phyloP scores from a whole-genome alignment of 2,888 invertebrate genomes.

The Xylota sylvarum region DNA sequence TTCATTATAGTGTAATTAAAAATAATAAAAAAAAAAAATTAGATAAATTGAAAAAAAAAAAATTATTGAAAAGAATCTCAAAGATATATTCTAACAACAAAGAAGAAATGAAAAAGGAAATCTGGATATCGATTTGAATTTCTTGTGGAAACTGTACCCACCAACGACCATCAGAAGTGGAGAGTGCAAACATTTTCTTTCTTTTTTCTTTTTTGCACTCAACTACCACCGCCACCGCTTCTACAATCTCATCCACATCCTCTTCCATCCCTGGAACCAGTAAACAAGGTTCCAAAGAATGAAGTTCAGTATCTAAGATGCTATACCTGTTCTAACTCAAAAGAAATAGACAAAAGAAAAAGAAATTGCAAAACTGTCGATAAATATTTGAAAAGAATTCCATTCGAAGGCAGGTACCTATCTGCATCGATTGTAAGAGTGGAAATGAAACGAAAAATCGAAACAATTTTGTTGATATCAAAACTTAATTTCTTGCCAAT shows the following conservation, averaged over 20 bases:
- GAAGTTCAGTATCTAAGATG: background rate
- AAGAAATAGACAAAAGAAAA: slow-evolving; percentile 1
- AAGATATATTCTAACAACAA: background rate
- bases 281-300: background rate
- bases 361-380: background rate
- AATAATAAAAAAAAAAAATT: background rate
- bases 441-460: background rate
- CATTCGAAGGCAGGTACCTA: background rate
- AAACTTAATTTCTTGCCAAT: background rate
- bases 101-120: slow-evolving; percentile 21
- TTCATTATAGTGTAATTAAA: background rate
- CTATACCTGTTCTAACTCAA: background rate
- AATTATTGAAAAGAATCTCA: background rate
- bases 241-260: background rate
- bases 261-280: background rate
- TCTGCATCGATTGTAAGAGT: background rate
- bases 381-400: background rate
- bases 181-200: slow-evolving; percentile 11
- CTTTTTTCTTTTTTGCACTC: background rate
- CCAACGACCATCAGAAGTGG: background rate
- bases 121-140: slow-evolving; percentile 59
- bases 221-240: background rate
- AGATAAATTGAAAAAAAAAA: background rate
- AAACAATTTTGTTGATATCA: background rate
- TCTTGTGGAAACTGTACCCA: slow-evolving; percentile 54